A percentile compares a stretch with the other conserved stretches of the same genome.
These are phyloP conservation scores for Thunnus albacares DNA, from an alignment of 2,797 vertebrate species.

Conservation along the genomic window DNA sequence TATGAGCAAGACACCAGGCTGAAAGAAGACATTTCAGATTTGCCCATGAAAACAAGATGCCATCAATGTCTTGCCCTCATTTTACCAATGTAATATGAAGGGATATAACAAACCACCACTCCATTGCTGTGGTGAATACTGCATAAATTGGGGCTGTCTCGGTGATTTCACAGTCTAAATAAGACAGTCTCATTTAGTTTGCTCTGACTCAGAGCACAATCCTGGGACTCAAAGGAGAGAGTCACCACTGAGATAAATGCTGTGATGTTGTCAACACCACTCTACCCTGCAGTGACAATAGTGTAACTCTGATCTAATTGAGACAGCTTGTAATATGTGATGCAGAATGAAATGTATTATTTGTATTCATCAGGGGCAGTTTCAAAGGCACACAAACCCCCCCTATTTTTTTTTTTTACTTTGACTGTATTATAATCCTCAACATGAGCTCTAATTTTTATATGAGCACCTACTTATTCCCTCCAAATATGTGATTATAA, in stretches of 20 bases:
- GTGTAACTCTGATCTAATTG: constrained; percentile 54
- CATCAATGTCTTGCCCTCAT: constrained; percentile 55
- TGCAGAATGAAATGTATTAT: constrained; percentile 32
- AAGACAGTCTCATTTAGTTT: constrained; percentile 66
- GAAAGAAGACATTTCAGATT: constrained; percentile 49
- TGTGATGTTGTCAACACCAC: constrained; percentile 43
- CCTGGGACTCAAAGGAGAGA: constrained; percentile 41
- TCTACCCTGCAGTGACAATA: constrained; percentile 52
- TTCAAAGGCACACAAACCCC: not conserved
- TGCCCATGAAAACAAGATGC: constrained; percentile 53
- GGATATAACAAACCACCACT: constrained; percentile 50
- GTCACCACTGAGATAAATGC: constrained; percentile 52
- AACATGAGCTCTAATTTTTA: not conserved
- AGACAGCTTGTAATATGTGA: constrained; percentile 42
- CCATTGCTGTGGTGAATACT: constrained; percentile 51
- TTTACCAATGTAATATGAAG: constrained; percentile 57
- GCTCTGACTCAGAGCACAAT: constrained; percentile 60
- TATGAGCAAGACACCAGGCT: constrained; percentile 39
- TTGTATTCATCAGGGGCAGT: constrained; percentile 18
- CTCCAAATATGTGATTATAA: constrained; percentile 8
- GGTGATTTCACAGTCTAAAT: constrained; percentile 74
- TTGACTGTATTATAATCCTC: constrained; percentile 1
- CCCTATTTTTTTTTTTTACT: not conserved
- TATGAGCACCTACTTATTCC: constrained; percentile 6
- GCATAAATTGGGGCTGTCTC: constrained; percentile 66